These are phyloP conservation scores for Sinosuthora webbiana DNA, from an alignment of 2,113 vertebrate species.

Conservation along the genomic window DNA sequence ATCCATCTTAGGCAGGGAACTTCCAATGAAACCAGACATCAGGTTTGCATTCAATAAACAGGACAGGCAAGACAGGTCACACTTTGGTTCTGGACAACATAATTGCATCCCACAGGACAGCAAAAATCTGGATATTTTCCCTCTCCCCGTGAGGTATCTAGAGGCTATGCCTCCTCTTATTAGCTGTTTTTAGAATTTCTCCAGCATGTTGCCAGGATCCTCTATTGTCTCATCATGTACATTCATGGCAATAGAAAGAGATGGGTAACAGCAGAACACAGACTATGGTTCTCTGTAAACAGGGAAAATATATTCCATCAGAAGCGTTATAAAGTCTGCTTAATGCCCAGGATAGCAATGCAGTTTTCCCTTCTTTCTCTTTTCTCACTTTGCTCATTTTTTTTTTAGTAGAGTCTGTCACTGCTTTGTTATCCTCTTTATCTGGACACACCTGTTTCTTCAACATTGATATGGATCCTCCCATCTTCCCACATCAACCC, in stretches of 20 bases:
- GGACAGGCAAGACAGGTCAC: conserved; percentile 39
- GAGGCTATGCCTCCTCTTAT: conserved; percentile 27
- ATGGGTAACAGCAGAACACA: not conserved
- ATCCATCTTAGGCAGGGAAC: conserved; percentile 38
- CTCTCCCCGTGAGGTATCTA: not conserved
- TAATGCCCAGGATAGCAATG: not conserved
- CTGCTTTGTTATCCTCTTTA: not conserved
- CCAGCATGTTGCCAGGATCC: not conserved
- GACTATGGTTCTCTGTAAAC: not conserved
- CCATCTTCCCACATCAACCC: not conserved
- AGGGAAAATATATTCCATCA: not conserved
- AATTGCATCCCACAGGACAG: conserved; percentile 70
- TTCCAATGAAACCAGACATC: conserved; percentile 64
- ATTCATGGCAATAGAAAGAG: not conserved
- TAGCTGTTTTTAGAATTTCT: conserved; percentile 27
- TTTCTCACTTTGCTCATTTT: not conserved
- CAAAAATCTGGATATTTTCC: conserved; percentile 37
- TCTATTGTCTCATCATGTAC: not conserved
- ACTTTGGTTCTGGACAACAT: conserved; percentile 33
- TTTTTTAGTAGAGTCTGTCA: not conserved
- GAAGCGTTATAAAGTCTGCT: not conserved
- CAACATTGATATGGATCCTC: not conserved
- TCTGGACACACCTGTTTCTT: not conserved
- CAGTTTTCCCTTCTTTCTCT: not conserved
- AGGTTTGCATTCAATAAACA: conserved; percentile 65